A percentile compares a stretch with the other conserved stretches of the same genome.
These are phyloP conservation scores for Agrotis puta DNA, from an alignment of 2,888 invertebrate species.

Conservation along the genomic window DNA sequence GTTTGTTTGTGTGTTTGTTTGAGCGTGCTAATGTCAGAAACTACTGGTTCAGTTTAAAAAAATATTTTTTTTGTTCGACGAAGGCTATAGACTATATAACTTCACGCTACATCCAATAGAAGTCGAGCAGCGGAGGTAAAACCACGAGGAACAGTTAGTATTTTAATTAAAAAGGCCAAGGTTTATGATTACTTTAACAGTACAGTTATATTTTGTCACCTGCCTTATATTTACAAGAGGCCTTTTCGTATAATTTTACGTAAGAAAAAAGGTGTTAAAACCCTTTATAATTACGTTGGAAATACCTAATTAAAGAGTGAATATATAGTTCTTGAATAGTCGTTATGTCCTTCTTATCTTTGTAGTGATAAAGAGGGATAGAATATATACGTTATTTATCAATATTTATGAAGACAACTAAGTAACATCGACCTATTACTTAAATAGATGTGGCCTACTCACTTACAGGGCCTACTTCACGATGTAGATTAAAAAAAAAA, in stretches of 20 bases:
- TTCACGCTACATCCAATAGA: too few relatives aligned
- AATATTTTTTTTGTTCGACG: too few relatives aligned
- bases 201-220: conserved; percentile 34
- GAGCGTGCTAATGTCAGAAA: too few relatives aligned
- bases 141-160: background rate
- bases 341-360: conserved; percentile 15
- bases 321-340: background rate
- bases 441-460: too few relatives aligned
- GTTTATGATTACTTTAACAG: conserved; percentile 8
- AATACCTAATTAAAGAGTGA: conserved; percentile 20
- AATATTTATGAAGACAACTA: conserved; percentile 16
- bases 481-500: background rate
- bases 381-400: conserved; percentile 7
- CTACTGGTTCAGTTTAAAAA: too few relatives aligned
- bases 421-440: background rate
- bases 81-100: background rate
- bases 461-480: background rate
- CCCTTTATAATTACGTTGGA: conserved; percentile 10
- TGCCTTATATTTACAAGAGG: conserved; percentile 3
- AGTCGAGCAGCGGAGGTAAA: too few relatives aligned
- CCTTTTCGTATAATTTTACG: background rate
- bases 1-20: too few relatives aligned
- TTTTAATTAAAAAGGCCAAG: background rate
- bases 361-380: conserved; percentile 24
- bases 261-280: conserved; percentile 13